Evolutionary conservation across 2,888 invertebrate species (phyloP), one percentile per base, ranked within the genome.

Genomic region (Melanostoma scalare): DNA sequence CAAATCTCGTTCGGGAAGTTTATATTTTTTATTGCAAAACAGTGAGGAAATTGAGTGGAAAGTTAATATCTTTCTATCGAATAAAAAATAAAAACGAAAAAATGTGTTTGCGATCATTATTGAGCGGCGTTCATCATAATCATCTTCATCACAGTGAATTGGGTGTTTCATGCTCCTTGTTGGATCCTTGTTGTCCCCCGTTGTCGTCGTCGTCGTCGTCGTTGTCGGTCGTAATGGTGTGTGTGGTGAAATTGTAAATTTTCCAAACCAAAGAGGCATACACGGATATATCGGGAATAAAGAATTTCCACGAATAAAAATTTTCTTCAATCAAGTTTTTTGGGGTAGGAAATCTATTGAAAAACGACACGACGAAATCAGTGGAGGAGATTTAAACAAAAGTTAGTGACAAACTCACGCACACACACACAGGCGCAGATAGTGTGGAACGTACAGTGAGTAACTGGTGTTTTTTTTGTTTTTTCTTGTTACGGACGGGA

Each of bases 171-270:
- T 75, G 10, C 44, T 80, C 46, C 65, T 67, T 73, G 61, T 71
- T 75, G 78, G 78, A 78, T 82, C 78, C 82, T 78, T 69, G 56
- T 69, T 74, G 69, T 50, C 20, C 63, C 67, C 65, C 56, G 20
- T 52, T 61, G 40, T 52, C 35, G 53, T 42, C 74, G 31, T 53
- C 46, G 30, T 48, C 20, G 55, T 36, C 8, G 40, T 53, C 38
- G 61, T 48, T 36, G 20, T 61, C 33, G 10, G 44, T 48, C 58
- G 52, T 69, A 67, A 33, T 31, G 44, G 44, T 74, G 44, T 75
- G 67, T 84, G 85, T 85, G 85, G 75, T 85, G 80, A 85, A 60
- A 68, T 68, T 80, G 72, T 44, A 55, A 84, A 63, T 35, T 56
- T 74, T 68, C 53, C 40, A 35, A 56, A n/a, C n/a, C 8, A 56